Evolutionary conservation across 2,888 invertebrate genomes (phyloP), one percentile per base, ranked within the genome.

Genomic region (Bibio marci): DNA sequence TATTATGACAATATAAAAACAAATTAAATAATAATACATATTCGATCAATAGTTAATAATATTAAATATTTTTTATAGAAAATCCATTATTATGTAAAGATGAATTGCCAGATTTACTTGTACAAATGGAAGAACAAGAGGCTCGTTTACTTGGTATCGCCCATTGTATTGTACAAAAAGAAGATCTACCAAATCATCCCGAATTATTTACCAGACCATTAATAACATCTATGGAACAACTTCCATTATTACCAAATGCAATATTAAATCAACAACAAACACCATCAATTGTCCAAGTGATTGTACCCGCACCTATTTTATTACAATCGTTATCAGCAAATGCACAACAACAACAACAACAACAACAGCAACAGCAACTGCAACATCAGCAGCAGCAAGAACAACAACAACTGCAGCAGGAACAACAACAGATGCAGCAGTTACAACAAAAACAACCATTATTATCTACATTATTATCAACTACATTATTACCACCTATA

Each of bases 21-120:
- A n/a, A n/a, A n/a, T n/a, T n/a, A n/a, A n/a, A n/a, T n/a, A n/a
- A n/a, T n/a, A n/a, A n/a, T n/a, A n/a, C n/a, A n/a, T n/a, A n/a
- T n/a, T n/a, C n/a, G n/a, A n/a, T n/a, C n/a, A n/a, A n/a, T n/a
- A n/a, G n/a, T n/a, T n/a, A n/a, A n/a, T n/a, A n/a, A n/a, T n/a
- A n/a, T n/a, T n/a, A n/a, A 31, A 39, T 39, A 12, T 39, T 28
- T 43, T 38, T 69, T 67, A 2, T 66, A 85, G 85, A 80, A 55
- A 85, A 85, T 62, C 85, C 85, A 37, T 78, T 85, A 41, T 62
- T 82, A 46, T 85, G 85, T 56, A 79, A 80, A 54, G 75, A 77
- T 40, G 71, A 70, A 10, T 59, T 81, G 41, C 75, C 73, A 46
- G 80, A 80, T 57, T 64, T 82, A 46, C 72, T 73, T 46, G 71